Base-by-base conservation (phyloP, 1,140 invertebrate genomes). In the Patella vulgata region DNA sequence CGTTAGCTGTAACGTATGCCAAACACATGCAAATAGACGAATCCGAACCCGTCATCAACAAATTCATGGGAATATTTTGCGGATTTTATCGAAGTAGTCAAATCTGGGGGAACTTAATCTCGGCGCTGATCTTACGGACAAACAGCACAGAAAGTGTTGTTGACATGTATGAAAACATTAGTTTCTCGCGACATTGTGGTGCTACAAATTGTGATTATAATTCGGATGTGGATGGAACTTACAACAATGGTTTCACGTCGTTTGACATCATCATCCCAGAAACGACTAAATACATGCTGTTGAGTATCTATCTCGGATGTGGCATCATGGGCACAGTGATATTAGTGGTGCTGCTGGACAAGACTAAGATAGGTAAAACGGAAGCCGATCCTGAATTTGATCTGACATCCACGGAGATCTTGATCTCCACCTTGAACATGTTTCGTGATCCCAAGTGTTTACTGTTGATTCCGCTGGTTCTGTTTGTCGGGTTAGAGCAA, bases 401-500 rank as follows among this genome's bases (percentile, higher is more conserved):
- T 1, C 51, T 69, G 52, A 59, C 68, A 1, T 73, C 75, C 0
- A 68, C 63, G 47, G 75, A 81, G 53, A 61, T 78, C 11, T 75
- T 71, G 43, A 40, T 78, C 33, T 68, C 75, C 6, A 78, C 81
- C 1, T 9, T 79, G n/a, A 69, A 72, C 23, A 79, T 81, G 74
- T 60, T 85, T 25, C 68, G 62, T 9, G 83, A 85, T 61, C 73
- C 79, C 27, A 74, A 80, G 52, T 78, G 84, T 42, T 68, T 78
- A 25, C 68, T 85, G 19, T 71, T 85, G 11, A 60, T 83, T 31
- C 82, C 84, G 3, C 71, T 86, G 30, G 80, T 83, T 1, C 31
- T 84, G 4, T 85, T 84, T 63, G 72, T 78, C n/a, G 85, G 85
- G 11, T 68, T 85, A 8, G 74, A 84, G 56, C 83, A 85, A 58